These are phyloP conservation scores for Anguilla anguilla DNA, from an alignment of 2,797 vertebrate species.

Conservation along the genomic window DNA sequence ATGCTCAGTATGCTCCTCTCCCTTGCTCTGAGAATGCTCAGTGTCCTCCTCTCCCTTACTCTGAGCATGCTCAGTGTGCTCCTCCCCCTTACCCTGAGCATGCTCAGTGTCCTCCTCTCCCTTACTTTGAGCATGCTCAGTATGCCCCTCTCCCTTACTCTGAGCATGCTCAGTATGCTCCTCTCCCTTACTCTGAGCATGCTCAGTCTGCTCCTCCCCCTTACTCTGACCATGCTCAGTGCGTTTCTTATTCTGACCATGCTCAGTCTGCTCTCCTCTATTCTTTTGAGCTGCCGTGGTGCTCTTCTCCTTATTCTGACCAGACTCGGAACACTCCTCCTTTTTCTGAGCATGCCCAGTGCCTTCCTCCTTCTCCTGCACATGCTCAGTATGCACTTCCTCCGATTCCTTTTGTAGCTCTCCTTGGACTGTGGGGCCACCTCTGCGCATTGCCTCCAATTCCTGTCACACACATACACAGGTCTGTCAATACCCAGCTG, in stretches of 20 bases:
- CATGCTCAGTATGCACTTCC: conserved; percentile 45
- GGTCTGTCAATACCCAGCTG: background rate
- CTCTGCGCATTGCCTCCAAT: conserved; percentile 80
- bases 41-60: conserved; percentile 77
- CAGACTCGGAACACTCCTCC: conserved; percentile 45
- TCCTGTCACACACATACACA: conserved; percentile 65
- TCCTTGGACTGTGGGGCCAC: conserved; percentile 76
- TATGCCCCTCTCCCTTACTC: conserved; percentile 52
- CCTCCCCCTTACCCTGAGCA: conserved; percentile 64
- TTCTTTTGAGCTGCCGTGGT: conserved; percentile 74
- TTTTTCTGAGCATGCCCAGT: conserved; percentile 73
- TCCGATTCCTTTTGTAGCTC: conserved; percentile 65
- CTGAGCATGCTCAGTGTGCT: conserved; percentile 48
- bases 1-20: conserved; percentile 43
- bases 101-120: conserved; percentile 75
- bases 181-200: conserved; percentile 71
- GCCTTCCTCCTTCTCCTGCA: conserved; percentile 73
- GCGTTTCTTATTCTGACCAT: conserved; percentile 71
- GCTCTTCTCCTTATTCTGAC: conserved; percentile 73
- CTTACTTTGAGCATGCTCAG: conserved; percentile 64
- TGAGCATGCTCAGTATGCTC: conserved; percentile 76
- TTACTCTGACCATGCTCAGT: conserved; percentile 73
- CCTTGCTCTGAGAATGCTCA: conserved; percentile 73
- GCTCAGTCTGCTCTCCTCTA: conserved; percentile 41
- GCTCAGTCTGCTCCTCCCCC: conserved; percentile 46